phyloP scores from a whole-genome alignment of 1,140 invertebrate species.

The Oscheius sp. region DNA sequence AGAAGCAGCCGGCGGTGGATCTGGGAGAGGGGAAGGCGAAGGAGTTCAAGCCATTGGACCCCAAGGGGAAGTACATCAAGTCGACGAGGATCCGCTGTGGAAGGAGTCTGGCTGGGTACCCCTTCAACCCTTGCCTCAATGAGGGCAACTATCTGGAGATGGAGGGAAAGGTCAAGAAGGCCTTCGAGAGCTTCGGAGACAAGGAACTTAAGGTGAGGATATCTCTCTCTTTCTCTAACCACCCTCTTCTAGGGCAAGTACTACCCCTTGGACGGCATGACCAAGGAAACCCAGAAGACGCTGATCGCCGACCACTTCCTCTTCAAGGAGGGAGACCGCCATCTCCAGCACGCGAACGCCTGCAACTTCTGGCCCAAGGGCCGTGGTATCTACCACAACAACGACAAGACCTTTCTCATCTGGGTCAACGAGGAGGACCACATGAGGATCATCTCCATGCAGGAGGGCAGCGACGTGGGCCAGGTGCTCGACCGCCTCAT shows the following conservation, averaged over 20 bases:
- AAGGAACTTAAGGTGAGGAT: conserved; percentile 81
- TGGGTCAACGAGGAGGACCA: conserved; percentile 71
- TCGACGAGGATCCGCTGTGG: conserved; percentile 91
- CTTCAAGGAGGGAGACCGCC: conserved; percentile 57
- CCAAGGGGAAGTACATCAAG: conserved; percentile 78
- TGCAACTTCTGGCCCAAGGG: conserved; percentile 90
- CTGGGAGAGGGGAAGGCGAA: conserved; percentile 81
- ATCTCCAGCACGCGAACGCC: conserved; percentile 78
- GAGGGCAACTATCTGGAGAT: conserved; percentile 39
- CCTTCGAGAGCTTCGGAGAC: conserved; percentile 34
- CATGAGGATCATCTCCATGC: conserved; percentile 84
- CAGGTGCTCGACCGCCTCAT: conserved; percentile 82
- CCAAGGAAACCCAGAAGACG: conserved; percentile 56
- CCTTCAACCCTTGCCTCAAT: conserved; percentile 72
- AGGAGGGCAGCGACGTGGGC: conserved; percentile 82
- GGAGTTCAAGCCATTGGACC: conserved; percentile 78
- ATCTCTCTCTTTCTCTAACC: no score
- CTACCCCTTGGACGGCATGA: conserved; percentile 74
- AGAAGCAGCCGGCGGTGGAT: conserved; percentile 81
- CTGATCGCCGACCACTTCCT: conserved; percentile 79
- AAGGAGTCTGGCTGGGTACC: conserved; percentile 80
- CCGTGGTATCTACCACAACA: conserved; percentile 94
- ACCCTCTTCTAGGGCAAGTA: no score
- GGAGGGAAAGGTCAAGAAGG: conserved; percentile 26
- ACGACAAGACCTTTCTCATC: conserved; percentile 92